phyloP scores from a whole-genome alignment of 2,797 vertebrate species.

The Aratinga solstitialis region DNA sequence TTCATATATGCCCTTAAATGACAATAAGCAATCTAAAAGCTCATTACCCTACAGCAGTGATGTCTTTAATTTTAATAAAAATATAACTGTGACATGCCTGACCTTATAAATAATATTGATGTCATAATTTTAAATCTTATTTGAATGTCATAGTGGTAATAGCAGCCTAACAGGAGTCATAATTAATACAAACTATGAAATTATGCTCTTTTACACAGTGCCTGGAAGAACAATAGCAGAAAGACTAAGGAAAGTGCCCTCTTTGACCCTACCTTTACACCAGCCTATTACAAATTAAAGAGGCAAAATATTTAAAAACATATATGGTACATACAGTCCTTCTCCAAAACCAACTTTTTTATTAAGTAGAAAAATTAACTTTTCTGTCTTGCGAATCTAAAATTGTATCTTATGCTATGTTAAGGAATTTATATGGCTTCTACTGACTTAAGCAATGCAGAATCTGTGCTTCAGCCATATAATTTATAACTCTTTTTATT shows the following conservation, averaged over 20 bases:
- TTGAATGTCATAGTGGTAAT: constrained; percentile 65
- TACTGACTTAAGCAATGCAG: not conserved
- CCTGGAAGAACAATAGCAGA: not conserved
- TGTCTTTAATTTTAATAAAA: constrained; percentile 64
- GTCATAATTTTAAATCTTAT: constrained; percentile 66
- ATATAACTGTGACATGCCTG: constrained; percentile 54
- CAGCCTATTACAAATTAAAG: not conserved
- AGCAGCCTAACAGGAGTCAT: constrained; percentile 31
- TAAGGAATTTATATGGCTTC: not conserved
- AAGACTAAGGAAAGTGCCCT: not conserved
- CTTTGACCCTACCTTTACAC: not conserved
- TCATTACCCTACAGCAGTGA: constrained; percentile 35
- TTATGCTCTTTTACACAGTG: not conserved
- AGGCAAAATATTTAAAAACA: not conserved
- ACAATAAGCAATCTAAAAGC: constrained; percentile 21
- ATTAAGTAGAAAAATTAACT: not conserved
- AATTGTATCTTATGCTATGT: not conserved
- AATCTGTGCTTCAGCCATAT: not conserved
- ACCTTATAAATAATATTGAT: constrained; percentile 74
- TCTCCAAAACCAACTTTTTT: not conserved
- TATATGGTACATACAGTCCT: not conserved
- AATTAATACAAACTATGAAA: constrained; percentile 47
- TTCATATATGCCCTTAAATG: constrained; percentile 18
- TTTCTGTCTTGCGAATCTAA: not conserved
- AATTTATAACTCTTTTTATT: constrained; percentile 31